Evolutionary conservation across 1,140 invertebrate species (phyloP), one percentile per base, ranked within the genome.

Genomic region (Andrena cerasifolii): DNA sequence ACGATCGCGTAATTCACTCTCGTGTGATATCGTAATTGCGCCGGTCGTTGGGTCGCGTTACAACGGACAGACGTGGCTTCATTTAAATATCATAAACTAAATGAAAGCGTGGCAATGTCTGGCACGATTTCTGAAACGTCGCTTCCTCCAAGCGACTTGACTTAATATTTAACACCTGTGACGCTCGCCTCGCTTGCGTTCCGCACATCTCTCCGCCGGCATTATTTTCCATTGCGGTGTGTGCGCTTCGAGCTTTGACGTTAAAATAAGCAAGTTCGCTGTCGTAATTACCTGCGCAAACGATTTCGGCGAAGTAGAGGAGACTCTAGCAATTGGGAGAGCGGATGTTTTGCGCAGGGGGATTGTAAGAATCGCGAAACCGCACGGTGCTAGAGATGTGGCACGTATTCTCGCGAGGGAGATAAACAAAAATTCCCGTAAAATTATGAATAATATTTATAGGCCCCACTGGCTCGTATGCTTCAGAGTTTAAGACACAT

Each of bases 101-200:
- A 83, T 70, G 76, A 83, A 77, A 88, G 81, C 84, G 84, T 80
- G 83, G 78, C 87, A 89, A 79, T 83, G 80, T 84, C 84, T 88
- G 86, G 84, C 86, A 83, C 86, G 84, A 87, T 86, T 87, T 85
- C 85, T 83, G 83, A 86, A 82, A 81, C 75, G 81, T 88, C 86
- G 88, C 87, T 84, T n/a, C 79, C 74, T 81, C 68, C 10, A 3
- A 28, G 54, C 33, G 79, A 68, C 78, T 80, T 71, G 63, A 71
- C 78, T 89, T 88, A 89, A 89, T 89, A 89, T 89, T 89, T 89
- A 89, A 89, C 86, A 88, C 85, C 82, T 81, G 80, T 80, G 86
- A 88, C 82, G 82, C 58, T 75, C 82, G 65, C 73, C 54, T 80
- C 84, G 80, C 67, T 58, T n/a, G 0, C 24, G 81, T 67, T 70